A percentile compares a stretch with the other conserved stretches of the same genome.
phyloP scores from a whole-genome alignment of 2,797 vertebrate species.

The Paratrypauchen microcephalus region DNA sequence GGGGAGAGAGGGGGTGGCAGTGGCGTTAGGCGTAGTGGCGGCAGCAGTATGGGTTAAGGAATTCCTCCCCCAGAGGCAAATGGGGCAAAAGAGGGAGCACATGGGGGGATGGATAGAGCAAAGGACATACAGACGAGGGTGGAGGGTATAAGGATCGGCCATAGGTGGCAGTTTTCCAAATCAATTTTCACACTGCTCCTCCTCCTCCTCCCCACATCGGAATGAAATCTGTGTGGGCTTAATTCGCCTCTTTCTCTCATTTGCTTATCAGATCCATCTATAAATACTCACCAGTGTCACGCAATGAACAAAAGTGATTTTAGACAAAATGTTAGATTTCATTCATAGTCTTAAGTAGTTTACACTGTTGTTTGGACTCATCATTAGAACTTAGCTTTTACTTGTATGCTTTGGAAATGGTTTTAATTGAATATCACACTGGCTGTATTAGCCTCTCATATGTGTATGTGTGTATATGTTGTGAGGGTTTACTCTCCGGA shows the following conservation, averaged over 20 bases:
- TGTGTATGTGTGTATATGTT: conserved; percentile 13
- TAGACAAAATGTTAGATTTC: conserved; percentile 2
- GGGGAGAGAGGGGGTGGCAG: conserved; percentile 21
- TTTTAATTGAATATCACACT: background rate
- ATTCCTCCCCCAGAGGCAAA: conserved; percentile 63
- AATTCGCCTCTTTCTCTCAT: conserved; percentile 64
- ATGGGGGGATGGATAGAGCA: conserved; percentile 36
- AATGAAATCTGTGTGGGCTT: conserved; percentile 73
- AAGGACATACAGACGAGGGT: conserved; percentile 41
- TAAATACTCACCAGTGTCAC: conserved; percentile 60
- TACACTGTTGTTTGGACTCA: background rate
- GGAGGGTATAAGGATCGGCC: conserved; percentile 65
- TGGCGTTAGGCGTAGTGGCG: background rate
- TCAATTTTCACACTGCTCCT: conserved; percentile 50
- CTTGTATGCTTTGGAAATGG: background rate
- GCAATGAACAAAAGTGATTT: conserved; percentile 27
- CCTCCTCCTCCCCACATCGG: conserved; percentile 40
- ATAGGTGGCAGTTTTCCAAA: conserved; percentile 67
- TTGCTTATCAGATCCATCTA: conserved; percentile 58
- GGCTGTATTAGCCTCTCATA: conserved; percentile 25
- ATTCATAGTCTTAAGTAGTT: background rate
- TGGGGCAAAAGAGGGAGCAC: conserved; percentile 39
- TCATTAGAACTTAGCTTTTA: background rate
- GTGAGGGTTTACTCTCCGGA: conserved; percentile 42
- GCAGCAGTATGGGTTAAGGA: conserved; percentile 58